A percentile compares a stretch with the other conserved stretches of the same genome.
Conservation (phyloP, 2,113 vertebrate species). For the Grallaria varia region DNA sequence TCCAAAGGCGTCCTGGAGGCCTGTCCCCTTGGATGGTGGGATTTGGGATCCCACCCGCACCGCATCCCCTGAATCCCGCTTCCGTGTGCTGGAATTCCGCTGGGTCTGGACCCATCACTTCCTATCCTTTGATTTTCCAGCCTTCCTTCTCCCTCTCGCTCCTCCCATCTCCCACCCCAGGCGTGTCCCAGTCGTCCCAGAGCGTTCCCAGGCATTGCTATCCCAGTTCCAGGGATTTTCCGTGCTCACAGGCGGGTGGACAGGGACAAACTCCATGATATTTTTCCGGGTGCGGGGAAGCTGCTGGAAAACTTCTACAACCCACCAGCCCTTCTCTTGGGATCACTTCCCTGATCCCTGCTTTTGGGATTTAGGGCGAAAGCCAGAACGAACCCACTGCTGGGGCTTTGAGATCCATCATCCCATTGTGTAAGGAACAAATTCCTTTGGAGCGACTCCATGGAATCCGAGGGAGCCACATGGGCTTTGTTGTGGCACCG, state of each 20-base stretch:
- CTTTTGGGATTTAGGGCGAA: neutral
- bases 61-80: neutral
- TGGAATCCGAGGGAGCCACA: neutral
- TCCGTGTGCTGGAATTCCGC: rapidly evolving
- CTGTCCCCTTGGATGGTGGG: neutral
- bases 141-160: rapidly evolving
- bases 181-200: neutral
- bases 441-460: slow-evolving; percentile 20
- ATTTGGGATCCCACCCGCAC: neutral
- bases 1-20: neutral
- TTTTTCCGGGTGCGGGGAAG: neutral
- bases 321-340: neutral
- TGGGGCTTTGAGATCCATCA: neutral
- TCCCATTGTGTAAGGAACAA: slow-evolving; percentile 22
- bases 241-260: neutral
- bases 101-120: neutral
- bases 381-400: neutral
- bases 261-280: rapidly evolving
- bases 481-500: neutral
- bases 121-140: neutral
- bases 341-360: neutral
- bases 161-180: neutral
- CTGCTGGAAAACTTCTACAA: neutral
- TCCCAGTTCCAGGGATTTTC: neutral
- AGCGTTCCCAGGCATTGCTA: neutral